Conservation (phyloP, 2,113 vertebrate genomes). For the human (Homo sapiens) region DNA sequence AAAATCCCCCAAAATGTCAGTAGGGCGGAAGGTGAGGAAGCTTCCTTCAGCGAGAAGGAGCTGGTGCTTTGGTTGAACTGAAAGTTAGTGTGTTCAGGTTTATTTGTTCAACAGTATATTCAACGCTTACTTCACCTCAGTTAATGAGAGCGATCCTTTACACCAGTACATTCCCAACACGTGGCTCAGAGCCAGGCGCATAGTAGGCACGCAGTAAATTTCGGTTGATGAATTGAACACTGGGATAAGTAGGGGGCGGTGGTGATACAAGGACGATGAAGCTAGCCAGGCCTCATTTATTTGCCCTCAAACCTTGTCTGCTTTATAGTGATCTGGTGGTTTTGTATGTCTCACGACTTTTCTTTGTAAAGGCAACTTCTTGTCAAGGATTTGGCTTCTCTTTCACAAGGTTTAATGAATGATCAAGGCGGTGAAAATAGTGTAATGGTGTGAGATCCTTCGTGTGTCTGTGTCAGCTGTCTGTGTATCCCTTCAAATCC, state of each 20-base stretch:
- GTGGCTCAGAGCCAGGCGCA: not conserved
- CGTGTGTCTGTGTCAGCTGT: constrained; percentile 5
- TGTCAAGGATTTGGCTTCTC: not conserved
- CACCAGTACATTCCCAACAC: not conserved
- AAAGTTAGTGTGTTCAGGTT: not conserved
- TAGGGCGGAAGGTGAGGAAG: not conserved
- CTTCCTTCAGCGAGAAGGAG: not conserved
- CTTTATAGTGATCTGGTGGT: not conserved
- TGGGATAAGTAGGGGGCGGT: not conserved
- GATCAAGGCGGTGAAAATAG: constrained; percentile 48
- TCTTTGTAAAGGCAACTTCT: constrained; percentile 11
- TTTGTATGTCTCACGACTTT: not conserved
- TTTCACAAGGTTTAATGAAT: constrained; percentile 8
- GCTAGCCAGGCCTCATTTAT: not conserved
- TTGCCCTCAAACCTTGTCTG: not conserved
- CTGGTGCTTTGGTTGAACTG: not conserved
- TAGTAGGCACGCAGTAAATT: not conserved
- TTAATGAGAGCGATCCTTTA: not conserved
- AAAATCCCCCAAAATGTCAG: not conserved
- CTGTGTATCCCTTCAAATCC: constrained; percentile 35
- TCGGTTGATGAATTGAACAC: not conserved
- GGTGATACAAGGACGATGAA: not conserved
- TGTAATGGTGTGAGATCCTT: constrained; percentile 50
- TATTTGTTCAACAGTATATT: not conserved
- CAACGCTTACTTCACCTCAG: not conserved